These are phyloP conservation scores for Ageneiosus marmoratus DNA, from an alignment of 2,113 vertebrate species.

Conservation along the genomic window DNA sequence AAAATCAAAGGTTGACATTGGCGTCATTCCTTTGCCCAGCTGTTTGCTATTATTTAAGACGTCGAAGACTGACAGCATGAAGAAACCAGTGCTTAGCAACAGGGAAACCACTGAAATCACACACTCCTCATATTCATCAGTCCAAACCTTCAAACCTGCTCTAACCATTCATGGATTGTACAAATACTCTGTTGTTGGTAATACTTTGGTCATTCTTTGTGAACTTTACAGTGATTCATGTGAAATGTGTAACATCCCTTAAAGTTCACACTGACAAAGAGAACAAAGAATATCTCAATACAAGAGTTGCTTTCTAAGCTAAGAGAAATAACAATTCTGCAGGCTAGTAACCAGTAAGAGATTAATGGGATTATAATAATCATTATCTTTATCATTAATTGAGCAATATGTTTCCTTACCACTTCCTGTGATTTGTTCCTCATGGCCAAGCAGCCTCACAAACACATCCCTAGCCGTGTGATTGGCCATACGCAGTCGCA, in stretches of 20 bases:
- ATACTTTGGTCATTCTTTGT: neutral
- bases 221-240: neutral
- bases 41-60: neutral
- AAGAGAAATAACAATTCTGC: neutral
- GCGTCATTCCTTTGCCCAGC: neutral
- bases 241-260: neutral
- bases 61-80: neutral
- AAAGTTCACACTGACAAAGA: neutral
- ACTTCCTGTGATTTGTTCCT: constrained; percentile 78
- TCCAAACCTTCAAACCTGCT: neutral
- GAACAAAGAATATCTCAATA: neutral
- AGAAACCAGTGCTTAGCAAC: neutral
- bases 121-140: neutral
- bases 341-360: neutral
- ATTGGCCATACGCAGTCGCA: constrained; percentile 90
- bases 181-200: too few relatives aligned
- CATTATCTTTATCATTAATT: neutral
- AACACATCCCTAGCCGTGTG: constrained; percentile 86
- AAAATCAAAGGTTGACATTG: constrained; percentile 1
- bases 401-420: constrained; percentile 43
- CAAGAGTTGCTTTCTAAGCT: neutral
- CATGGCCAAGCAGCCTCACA: constrained; percentile 84
- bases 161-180: neutral
- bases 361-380: neutral
- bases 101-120: neutral